phyloP scores from a whole-genome alignment of 2,888 invertebrate genomes.

The Eledone cirrhosa region DNA sequence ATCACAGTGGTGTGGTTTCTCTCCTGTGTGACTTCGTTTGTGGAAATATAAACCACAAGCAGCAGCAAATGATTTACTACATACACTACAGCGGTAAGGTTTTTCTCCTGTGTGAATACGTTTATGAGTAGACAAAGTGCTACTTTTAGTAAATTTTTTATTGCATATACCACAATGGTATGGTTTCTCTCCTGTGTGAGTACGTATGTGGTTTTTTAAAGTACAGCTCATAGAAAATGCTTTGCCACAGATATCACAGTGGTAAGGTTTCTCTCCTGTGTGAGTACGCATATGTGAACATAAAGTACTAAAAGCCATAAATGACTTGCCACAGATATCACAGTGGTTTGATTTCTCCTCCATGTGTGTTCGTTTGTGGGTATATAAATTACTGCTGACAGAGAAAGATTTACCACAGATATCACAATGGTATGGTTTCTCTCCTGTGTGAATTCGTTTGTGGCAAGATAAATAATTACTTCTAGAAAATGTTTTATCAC shows the following conservation, averaged over 20 bases:
- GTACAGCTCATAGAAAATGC: background rate
- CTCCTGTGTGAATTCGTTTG: too few species aligned
- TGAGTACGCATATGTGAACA: background rate
- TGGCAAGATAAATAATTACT: too few species aligned
- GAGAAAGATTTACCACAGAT: too few species aligned
- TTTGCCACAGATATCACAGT: background rate
- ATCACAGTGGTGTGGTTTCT: background rate
- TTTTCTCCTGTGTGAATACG: background rate
- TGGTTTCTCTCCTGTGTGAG: background rate
- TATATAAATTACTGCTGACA: too few species aligned
- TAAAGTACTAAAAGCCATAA: background rate
- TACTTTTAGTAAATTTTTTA: background rate
- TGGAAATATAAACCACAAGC: background rate
- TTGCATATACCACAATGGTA: background rate
- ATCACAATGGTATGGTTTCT: too few species aligned
- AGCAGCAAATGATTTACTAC: background rate
- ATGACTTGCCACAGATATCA: conserved; percentile 10
- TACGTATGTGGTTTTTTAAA: background rate
- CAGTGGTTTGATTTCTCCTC: background rate
- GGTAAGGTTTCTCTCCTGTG: background rate
- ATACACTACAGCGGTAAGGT: background rate
- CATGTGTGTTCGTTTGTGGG: too few species aligned
- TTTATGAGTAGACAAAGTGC: background rate
- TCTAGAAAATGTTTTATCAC: too few species aligned
- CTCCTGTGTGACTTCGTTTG: background rate